Conservation (phyloP, 2,113 vertebrate species). For the Pygoscelis antarcticus region DNA sequence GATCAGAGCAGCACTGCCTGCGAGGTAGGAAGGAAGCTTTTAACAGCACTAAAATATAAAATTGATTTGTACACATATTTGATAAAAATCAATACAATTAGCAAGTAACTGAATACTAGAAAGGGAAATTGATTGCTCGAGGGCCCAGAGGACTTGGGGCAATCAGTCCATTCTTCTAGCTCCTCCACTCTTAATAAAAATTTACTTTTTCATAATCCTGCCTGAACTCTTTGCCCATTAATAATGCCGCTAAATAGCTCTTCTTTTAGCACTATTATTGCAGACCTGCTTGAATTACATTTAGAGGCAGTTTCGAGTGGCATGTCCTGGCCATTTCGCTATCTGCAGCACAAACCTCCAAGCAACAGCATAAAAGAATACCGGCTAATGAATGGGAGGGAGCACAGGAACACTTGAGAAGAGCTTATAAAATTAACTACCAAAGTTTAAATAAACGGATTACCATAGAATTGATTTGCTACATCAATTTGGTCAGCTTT, state of each 20-base stretch:
- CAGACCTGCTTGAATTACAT: slow-evolving; percentile 61
- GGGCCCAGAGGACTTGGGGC: slow-evolving; percentile 55
- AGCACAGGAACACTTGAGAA: slow-evolving; percentile 36
- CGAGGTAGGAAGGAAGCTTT: slow-evolving; percentile 55
- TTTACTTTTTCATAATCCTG: slow-evolving; percentile 74
- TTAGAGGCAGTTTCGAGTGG: slow-evolving; percentile 45
- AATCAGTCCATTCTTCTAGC: slow-evolving; percentile 71
- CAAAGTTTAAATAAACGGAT: slow-evolving; percentile 72
- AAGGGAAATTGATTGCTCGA: slow-evolving; percentile 57
- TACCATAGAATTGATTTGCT: slow-evolving; percentile 68
- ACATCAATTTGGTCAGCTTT: slow-evolving; percentile 60
- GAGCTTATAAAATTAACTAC: slow-evolving; percentile 72
- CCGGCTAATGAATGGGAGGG: slow-evolving; percentile 27
- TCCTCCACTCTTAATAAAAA: slow-evolving; percentile 73
- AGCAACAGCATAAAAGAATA: slow-evolving; percentile 46
- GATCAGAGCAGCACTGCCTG: slow-evolving; percentile 11
- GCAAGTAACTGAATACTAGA: slow-evolving; percentile 57
- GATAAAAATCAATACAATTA: slow-evolving; percentile 72
- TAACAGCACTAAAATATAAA: slow-evolving; percentile 62
- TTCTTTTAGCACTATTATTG: slow-evolving; percentile 66
- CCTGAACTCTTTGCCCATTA: slow-evolving; percentile 69
- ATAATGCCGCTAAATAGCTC: slow-evolving; percentile 62
- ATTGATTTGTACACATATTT: slow-evolving; percentile 69
- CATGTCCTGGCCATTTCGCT: slow-evolving; percentile 48
- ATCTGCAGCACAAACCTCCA: slow-evolving; percentile 23